phyloP scores from a whole-genome alignment of 2,113 vertebrate genomes.

The Crypturellus undulatus region DNA sequence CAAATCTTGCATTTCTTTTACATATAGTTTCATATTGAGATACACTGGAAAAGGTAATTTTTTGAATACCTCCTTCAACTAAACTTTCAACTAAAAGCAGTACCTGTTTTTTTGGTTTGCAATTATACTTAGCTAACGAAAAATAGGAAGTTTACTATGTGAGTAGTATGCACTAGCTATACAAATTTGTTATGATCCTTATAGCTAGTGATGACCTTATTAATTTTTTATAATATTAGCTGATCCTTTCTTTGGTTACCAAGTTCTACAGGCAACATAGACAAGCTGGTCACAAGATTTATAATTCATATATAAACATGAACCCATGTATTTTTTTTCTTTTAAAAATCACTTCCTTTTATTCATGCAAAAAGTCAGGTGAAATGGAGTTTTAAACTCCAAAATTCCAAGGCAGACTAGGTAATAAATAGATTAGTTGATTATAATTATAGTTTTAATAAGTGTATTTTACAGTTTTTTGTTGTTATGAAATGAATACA shows the following conservation, averaged over 20 bases:
- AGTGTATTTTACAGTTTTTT: background rate
- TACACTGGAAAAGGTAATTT: background rate
- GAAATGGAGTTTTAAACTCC: background rate
- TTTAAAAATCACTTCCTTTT: background rate
- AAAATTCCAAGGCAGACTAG: background rate
- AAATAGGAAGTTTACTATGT: conserved; percentile 38
- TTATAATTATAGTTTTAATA: background rate
- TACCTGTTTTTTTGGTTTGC: background rate
- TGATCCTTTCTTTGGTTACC: background rate
- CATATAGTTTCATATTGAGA: background rate
- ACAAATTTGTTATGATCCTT: conserved; percentile 36
- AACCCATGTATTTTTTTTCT: background rate
- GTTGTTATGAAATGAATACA: background rate
- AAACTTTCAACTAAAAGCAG: background rate
- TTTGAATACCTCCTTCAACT: background rate
- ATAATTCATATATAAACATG: background rate
- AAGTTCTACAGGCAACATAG: conserved; percentile 9
- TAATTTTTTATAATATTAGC: conserved; percentile 52
- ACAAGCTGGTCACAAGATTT: background rate
- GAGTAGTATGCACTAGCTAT: background rate
- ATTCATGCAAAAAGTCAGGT: background rate
- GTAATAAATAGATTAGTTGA: background rate
- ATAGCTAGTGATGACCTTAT: conserved; percentile 16
- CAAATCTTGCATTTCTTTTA: conserved; percentile 8
- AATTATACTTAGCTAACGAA: conserved; percentile 30